A percentile compares a stretch with the other conserved stretches of the same genome.
phyloP scores from a whole-genome alignment of 2,797 vertebrate genomes.

The Hafferia zeledoni region DNA sequence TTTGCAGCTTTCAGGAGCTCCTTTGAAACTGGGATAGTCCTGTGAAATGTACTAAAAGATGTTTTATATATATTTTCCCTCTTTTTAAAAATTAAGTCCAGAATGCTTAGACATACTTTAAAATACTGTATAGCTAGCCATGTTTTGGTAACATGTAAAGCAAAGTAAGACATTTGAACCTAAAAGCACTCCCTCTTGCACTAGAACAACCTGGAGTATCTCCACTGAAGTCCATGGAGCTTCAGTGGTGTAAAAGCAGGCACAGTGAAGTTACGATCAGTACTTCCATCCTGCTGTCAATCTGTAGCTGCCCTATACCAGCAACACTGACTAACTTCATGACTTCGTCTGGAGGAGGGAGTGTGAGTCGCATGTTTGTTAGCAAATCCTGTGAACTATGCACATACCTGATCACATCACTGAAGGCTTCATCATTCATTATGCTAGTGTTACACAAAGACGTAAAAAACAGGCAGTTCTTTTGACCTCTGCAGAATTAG shows the following conservation, averaged over 20 bases:
- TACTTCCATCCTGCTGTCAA: neutral
- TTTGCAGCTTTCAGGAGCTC: neutral
- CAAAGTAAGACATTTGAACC: neutral
- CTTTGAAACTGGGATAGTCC: conserved; percentile 16
- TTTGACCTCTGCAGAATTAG: neutral
- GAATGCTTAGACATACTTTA: neutral
- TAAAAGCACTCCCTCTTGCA: neutral
- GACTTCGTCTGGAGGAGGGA: neutral
- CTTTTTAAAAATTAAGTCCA: conserved; percentile 24
- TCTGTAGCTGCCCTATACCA: neutral
- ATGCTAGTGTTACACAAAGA: neutral
- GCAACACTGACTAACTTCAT: neutral
- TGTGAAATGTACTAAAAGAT: conserved; percentile 13
- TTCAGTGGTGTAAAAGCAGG: neutral
- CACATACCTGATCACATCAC: neutral
- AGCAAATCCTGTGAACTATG: neutral
- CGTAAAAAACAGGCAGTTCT: conserved; percentile 10
- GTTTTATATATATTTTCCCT: neutral
- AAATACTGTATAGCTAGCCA: neutral
- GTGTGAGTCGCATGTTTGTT: neutral
- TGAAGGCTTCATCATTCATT: neutral
- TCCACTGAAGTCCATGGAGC: neutral
- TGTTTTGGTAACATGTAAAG: neutral
- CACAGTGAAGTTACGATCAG: neutral
- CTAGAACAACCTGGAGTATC: neutral